Base-by-base conservation (phyloP, 64 coral and sea anemone species). In the Montipora efflorescens region DNA sequence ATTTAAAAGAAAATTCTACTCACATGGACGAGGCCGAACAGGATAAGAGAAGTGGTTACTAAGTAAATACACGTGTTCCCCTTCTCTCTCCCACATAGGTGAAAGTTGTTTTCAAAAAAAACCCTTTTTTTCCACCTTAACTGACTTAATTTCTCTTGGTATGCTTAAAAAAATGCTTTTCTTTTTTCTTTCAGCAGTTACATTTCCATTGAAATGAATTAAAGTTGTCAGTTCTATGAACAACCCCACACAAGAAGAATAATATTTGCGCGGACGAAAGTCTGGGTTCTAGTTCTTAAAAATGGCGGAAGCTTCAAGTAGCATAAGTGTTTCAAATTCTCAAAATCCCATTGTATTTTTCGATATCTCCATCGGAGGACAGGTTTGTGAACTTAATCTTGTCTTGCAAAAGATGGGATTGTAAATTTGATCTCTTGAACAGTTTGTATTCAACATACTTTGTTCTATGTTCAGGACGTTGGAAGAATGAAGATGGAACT, bases 401-500 rank as follows among this genome's bases (percentile, higher is more conserved):
- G 5, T 4, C 48, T 58, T 69, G 19, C 3, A 6, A 59, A 12
- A 13, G 44, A 58, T 20, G 1, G 55, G 7, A 69, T 0, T 11
- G 8, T 8, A 18, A 8, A 18, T 23, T 71, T 11, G 20, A 22
- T 71, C 68, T 71, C 68, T 21, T 59, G 57, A n/a, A 48, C 3
- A 15, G 14, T 72, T 20, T 16, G n/a, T 68, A 20, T 58, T 49
- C 36, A 59, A 4, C 55, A 14, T 92, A 19, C 52, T 19, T 22
- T 36, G 36, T 36, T 36, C 12, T 84, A 13, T 49, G 14, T 95
- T 1, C 82, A 99, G 97, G 94, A 96, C 59, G 97, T 99, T 5
- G 97, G 97, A 4, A 74, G 97, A 75, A 94, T 99, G 89, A 99
- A 99, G 84, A 96, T 99, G 94, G 97, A 99, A 25, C 77, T 99